Percentiles rank a stretch among this genome's conserved stretches.
Evolutionary conservation across 2,113 vertebrate genomes (phyloP).

Genomic region (Scopus umbretta): DNA sequence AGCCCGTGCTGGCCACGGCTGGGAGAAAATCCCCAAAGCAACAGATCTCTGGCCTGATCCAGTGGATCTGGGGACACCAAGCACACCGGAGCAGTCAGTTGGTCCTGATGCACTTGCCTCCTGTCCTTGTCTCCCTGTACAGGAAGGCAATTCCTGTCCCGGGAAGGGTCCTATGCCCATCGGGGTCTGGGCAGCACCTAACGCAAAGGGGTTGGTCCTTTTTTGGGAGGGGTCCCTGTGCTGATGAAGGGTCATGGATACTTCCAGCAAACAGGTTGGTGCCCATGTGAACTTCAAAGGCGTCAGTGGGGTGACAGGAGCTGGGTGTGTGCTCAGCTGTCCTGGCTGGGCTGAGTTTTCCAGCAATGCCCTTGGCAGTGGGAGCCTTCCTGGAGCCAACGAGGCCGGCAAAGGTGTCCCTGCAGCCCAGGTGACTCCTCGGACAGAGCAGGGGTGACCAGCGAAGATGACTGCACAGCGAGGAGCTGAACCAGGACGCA

Average conservation of each 20-base stretch:
- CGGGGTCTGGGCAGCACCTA: neutral
- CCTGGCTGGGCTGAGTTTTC: neutral
- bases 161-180: neutral
- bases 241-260: neutral
- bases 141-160: neutral
- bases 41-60: neutral
- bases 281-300: neutral
- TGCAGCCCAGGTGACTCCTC: neutral
- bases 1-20: neutral
- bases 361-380: neutral
- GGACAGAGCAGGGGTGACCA: neutral
- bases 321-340: neutral
- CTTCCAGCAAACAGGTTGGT: neutral
- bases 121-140: neutral
- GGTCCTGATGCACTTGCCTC: neutral
- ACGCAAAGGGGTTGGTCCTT: neutral
- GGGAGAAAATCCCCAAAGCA: neutral
- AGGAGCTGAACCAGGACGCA: fast-evolving
- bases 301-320: neutral
- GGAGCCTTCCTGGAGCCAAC: fast-evolving
- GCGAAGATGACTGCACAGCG: fast-evolving
- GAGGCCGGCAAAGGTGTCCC: neutral
- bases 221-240: neutral
- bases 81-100: fast-evolving
- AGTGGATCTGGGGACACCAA: fast-evolving